Base-by-base conservation (phyloP, 1,140 invertebrate genomes). In the Cheumatopsyche charites region DNA sequence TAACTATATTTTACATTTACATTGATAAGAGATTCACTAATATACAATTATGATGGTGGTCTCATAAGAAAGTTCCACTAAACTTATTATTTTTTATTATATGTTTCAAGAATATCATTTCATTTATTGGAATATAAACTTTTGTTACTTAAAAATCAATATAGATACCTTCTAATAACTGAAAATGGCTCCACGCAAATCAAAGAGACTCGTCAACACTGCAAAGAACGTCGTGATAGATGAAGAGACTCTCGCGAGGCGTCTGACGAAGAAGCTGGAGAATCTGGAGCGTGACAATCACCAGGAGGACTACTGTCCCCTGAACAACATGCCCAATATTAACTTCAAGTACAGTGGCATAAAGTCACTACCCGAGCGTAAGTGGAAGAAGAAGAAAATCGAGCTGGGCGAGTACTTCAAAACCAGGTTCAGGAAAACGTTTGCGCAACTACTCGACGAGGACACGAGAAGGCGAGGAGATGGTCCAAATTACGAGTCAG, bases 351-450 rank as follows among this genome's bases (percentile, higher is more conserved):
- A 66, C 21, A 26, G 21, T 7, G 63, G 63, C 19, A 26, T 66
- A 36, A 66, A 66, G 15, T 2, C 41, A 21, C 63, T 66, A 12
- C 6, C 13, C 1, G 42, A 66, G 17, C 4, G 21, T 15, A 66
- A 66, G 19, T 12, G n/a, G 4, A 66, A 29, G 21, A 21, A 19
- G 6, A 66, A 66, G 41, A 66, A 66, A 19, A 66, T 23, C 41
- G 41, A 26, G 6, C 12, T 66, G 6, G 42, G 4, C 15, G 63
- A 66, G 41, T 66, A 66, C 21, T 66, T 66, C 42, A 66, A 66
- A 19, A 66, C 41, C 12, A 43, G 63, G 21, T 66, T 66, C 41
- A 43, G 42, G 12, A 66, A 66, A 23, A 66, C 63, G n/a, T 66
- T 66, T n/a, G 4, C n/a, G 36, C 63, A 66, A 17, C 42, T 66